These are phyloP conservation scores for Epirrhoe alternata DNA, from an alignment of 2,888 invertebrate species.

Conservation along the genomic window DNA sequence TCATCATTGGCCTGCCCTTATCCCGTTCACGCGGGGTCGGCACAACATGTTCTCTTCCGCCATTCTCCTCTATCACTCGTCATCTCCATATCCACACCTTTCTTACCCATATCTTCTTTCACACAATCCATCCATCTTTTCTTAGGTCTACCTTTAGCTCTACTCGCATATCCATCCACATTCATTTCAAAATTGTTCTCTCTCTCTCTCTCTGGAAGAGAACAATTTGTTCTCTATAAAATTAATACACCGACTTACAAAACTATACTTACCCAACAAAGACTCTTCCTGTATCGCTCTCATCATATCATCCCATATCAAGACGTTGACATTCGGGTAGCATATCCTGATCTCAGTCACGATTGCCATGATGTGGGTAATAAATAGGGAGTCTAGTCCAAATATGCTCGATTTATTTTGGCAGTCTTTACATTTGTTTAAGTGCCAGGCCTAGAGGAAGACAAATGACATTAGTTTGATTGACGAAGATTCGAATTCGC, in stretches of 20 bases:
- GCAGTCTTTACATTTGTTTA: slow-evolving; percentile 86
- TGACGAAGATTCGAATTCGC: too few species aligned
- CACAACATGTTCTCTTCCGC: too few species aligned
- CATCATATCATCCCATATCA: slow-evolving; percentile 96
- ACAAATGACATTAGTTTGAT: not conserved
- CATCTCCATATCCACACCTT: too few species aligned
- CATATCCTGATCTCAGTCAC: slow-evolving; percentile 85
- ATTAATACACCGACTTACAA: not conserved
- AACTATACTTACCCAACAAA: slow-evolving; percentile 80
- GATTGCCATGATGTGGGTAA: slow-evolving; percentile 88
- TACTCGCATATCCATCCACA: too few species aligned
- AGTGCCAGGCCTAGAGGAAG: slow-evolving; percentile 88
- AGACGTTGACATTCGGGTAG: slow-evolving; percentile 86
- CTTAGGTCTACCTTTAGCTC: too few species aligned
- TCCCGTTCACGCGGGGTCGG: too few species aligned
- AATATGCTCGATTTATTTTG: slow-evolving; percentile 72
- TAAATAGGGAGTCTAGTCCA: slow-evolving; percentile 85
- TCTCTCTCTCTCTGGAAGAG: too few species aligned
- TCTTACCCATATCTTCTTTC: too few species aligned
- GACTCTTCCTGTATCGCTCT: slow-evolving; percentile 83
- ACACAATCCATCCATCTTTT: too few species aligned
- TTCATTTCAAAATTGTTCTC: too few species aligned
- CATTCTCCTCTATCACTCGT: too few species aligned
- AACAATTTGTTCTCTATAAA: not conserved
- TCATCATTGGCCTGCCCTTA: too few species aligned